Percentiles rank a stretch among this genome's conserved stretches.
phyloP scores from a whole-genome alignment of 1,140 invertebrate genomes.

The Orius laevigatus region DNA sequence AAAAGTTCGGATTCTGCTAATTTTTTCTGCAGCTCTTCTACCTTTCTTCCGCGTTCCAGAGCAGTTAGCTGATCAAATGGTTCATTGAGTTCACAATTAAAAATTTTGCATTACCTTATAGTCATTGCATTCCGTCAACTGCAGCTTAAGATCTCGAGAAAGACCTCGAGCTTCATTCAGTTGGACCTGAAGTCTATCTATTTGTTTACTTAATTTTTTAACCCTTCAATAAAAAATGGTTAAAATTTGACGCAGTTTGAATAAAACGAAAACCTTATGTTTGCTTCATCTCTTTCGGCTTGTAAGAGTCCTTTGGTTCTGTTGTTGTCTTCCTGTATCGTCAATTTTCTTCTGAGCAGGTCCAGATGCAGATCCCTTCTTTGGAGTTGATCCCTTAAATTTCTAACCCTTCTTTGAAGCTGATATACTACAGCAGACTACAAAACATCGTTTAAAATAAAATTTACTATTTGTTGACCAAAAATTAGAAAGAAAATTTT shows the following conservation, averaged over 20 bases:
- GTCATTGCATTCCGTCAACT: slow-evolving; percentile 62
- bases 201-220: slow-evolving; percentile 59
- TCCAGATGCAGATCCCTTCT: slow-evolving; percentile 81
- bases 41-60: slow-evolving; percentile 60
- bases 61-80: slow-evolving; percentile 48
- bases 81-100: slow-evolving; percentile 5
- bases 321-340: slow-evolving; percentile 38
- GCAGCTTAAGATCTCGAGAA: slow-evolving; percentile 56
- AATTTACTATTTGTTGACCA: no score
- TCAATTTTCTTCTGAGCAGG: slow-evolving; percentile 67
- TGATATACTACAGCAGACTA: slow-evolving; percentile 71
- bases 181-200: slow-evolving; percentile 54
- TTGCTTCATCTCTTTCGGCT: slow-evolving; percentile 57
- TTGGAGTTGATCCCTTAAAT: slow-evolving; percentile 72
- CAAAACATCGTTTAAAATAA: slow-evolving; percentile 12
- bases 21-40: slow-evolving; percentile 63
- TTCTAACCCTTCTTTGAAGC: slow-evolving; percentile 60
- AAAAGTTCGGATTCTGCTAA: slow-evolving; percentile 54
- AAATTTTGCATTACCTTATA: slow-evolving; percentile 44
- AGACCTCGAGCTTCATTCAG: slow-evolving; percentile 51
- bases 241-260: neutral
- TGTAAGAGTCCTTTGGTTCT: slow-evolving; percentile 21
- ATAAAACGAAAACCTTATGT: slow-evolving; percentile 33
- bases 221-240: slow-evolving; percentile 27
- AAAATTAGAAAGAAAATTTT: no score